Base-by-base conservation (phyloP, 2,888 invertebrate genomes). In the Eurytoma adleriae region DNA sequence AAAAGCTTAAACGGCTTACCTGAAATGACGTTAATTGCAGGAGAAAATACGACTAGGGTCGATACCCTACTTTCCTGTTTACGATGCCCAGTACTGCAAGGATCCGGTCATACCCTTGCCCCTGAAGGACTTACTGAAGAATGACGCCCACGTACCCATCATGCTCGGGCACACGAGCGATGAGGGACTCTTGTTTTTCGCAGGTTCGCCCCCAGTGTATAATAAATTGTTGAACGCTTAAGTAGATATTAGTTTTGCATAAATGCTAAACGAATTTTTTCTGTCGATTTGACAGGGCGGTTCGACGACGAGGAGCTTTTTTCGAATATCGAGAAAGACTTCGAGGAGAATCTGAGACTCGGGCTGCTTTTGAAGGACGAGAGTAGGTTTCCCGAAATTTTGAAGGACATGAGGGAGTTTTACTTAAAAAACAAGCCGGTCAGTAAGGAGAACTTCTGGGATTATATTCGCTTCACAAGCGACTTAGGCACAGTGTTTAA, bases 401-500 rank as follows among this genome's bases (percentile, higher is more conserved):
- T 91, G 83, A 80, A 83, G n/a, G 88, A 85, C 81, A 84, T 93
- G 0, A 91, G 89, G 85, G 85, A 89, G 12, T 91, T 92, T 82
- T 94, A 93, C 86, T 91, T 93, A 72, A 90, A 91, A 75, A 91
- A 91, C 0, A 86, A 91, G 7, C 83, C 87, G 0, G 81, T 91
- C 2, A 89, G 88, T 13, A 61, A 24, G 20, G 68, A 72, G 0
- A 72, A 16, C 12, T 14, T 62, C 0, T 62, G 76, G 80, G 76
- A 76, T 62, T 72, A 76, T 40, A 68, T 80, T 12, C 7, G 57
- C n/a, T 48, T 76, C 2, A 1, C 68, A 14, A 54, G 16, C 3
- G 94, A 94, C 84, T 91, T 91, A 0, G 90, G 91, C 83, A 91
- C 92, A 78, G 83, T 91, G 2, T 91, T 91, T 4, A 92, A 92